A percentile compares a stretch with the other conserved stretches of the same genome.
phyloP scores from a whole-genome alignment of 2,888 invertebrate species.

The Pemphredon lugubris region DNA sequence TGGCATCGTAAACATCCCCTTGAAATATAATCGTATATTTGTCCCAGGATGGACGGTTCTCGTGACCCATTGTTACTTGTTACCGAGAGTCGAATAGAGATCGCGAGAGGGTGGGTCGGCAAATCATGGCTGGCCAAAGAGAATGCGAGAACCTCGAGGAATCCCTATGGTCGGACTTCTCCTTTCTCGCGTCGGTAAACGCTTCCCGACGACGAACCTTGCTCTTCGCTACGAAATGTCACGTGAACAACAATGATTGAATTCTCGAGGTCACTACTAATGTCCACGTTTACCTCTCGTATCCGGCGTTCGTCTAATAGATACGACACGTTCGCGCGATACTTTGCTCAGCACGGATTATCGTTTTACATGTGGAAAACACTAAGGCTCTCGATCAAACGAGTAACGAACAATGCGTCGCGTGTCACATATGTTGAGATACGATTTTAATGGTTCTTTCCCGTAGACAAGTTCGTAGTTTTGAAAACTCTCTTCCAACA shows the following conservation, averaged over 20 bases:
- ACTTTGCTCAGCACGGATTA: too few relatives aligned
- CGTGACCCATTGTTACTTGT: neutral
- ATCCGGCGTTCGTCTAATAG: too few relatives aligned
- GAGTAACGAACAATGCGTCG: too few relatives aligned
- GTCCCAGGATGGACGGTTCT: neutral
- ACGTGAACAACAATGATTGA: conserved; percentile 16
- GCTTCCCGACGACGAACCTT: conserved; percentile 28
- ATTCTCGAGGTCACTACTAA: neutral
- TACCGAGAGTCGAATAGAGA: neutral
- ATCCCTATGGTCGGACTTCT: conserved; percentile 37
- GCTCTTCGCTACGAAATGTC: conserved; percentile 31
- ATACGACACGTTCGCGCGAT: too few relatives aligned
- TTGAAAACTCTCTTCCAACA: too few relatives aligned
- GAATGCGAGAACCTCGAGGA: conserved; percentile 60
- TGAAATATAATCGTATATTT: too few relatives aligned
- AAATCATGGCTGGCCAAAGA: conserved; percentile 52
- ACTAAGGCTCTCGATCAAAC: too few relatives aligned
- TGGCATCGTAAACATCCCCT: too few relatives aligned
- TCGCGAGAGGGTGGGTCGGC: conserved; percentile 9
- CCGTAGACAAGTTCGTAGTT: too few relatives aligned
- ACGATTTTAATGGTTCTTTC: too few relatives aligned
- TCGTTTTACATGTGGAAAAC: too few relatives aligned
- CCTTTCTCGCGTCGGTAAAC: conserved; percentile 17
- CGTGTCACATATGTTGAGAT: too few relatives aligned
- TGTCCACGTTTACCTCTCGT: neutral